Evolutionary conservation across 2,113 vertebrate genomes (phyloP), one percentile per base, ranked within the genome.

Genomic region (Bubo blakistoni): DNA sequence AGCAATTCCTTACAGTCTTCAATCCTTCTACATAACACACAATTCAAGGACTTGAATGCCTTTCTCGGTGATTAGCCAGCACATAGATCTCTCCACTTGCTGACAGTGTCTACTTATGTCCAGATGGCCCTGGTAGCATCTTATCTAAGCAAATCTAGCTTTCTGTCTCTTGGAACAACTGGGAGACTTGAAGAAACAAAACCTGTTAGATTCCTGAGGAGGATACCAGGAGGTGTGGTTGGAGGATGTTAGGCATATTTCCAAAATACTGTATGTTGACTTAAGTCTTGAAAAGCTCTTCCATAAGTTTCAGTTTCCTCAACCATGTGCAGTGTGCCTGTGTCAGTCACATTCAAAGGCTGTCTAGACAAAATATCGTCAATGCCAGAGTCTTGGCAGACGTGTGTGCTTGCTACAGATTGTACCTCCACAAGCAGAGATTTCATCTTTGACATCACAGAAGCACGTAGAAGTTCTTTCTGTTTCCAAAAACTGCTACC

Each of bases 301-400:
- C 89, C 11, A 4, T 97, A 92, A 95, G 79, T 91, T 96, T 82
- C 42, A 46, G 20, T 93, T 95, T 94, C 46, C 52, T 89, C 59
- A 90, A 32, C 94, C 81, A 66, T 93, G 81, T 96, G 88, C 63
- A 71, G n/a, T 93, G 54, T 94, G 95, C 95, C 65, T 57, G 57
- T 90, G 95, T 97, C 95, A 96, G 87, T 95, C 91, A 76, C 80
- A 92, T 90, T 91, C 73, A 90, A 80, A 84, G 86, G 29, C 91
- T 94, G 89, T 96, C 92, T 96, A 97, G 94, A 96, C 92, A 78
- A 96, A 97, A 97, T 94, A 96, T 18, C 67, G 82, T 91, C 79
- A 88, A 92, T 95, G 94, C 93, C 94, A 96, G 47, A 81, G 85
- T 91, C 81, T 95, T 95, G 90, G 82, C 96, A 97, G 74, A 87